These are phyloP conservation scores for Pangasius mekongensis DNA, from an alignment of 2,797 vertebrate genomes.

Conservation along the genomic window DNA sequence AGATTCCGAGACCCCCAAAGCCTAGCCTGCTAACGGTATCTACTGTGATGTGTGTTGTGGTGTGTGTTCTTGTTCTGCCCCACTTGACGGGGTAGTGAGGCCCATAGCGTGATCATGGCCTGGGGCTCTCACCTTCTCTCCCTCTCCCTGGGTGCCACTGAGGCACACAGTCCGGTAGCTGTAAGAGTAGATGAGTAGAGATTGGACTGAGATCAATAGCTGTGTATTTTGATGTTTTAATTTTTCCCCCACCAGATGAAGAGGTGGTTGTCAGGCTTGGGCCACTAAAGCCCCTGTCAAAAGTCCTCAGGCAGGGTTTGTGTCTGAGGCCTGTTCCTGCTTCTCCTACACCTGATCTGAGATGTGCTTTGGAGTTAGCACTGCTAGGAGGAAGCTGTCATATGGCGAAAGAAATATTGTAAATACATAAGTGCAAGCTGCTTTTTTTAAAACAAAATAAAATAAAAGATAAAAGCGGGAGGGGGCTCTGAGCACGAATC, in stretches of 20 bases:
- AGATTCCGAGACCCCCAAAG: slow-evolving; percentile 66
- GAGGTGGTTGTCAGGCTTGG: slow-evolving; percentile 76
- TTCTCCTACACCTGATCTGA: slow-evolving; percentile 58
- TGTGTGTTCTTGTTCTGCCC: slow-evolving; percentile 59
- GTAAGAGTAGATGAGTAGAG: slow-evolving; percentile 62
- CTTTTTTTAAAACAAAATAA: slow-evolving; percentile 60
- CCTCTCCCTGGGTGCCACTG: slow-evolving; percentile 56
- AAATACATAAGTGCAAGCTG: slow-evolving; percentile 81
- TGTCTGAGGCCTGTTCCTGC: slow-evolving; percentile 51
- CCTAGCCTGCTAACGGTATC: slow-evolving; percentile 74
- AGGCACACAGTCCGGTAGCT: slow-evolving; percentile 57
- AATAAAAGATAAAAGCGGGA: slow-evolving; percentile 43
- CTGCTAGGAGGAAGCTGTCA: slow-evolving; percentile 67
- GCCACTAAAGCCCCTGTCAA: slow-evolving; percentile 79
- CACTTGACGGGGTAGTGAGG: slow-evolving; percentile 68
- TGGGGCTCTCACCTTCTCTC: slow-evolving; percentile 64
- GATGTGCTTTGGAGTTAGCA: slow-evolving; percentile 66
- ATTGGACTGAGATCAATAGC: slow-evolving; percentile 64
- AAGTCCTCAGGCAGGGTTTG: slow-evolving; percentile 52
- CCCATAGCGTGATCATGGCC: slow-evolving; percentile 71
- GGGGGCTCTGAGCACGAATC: slow-evolving; percentile 48
- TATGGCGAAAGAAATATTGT: slow-evolving; percentile 73
- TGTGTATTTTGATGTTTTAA: slow-evolving; percentile 42
- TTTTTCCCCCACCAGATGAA: slow-evolving; percentile 63
- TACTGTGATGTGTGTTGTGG: slow-evolving; percentile 70